Evolutionary conservation across 2,113 vertebrate species (phyloP), one percentile per base, ranked within the genome.

Genomic region (Mormyrus iriodes): DNA sequence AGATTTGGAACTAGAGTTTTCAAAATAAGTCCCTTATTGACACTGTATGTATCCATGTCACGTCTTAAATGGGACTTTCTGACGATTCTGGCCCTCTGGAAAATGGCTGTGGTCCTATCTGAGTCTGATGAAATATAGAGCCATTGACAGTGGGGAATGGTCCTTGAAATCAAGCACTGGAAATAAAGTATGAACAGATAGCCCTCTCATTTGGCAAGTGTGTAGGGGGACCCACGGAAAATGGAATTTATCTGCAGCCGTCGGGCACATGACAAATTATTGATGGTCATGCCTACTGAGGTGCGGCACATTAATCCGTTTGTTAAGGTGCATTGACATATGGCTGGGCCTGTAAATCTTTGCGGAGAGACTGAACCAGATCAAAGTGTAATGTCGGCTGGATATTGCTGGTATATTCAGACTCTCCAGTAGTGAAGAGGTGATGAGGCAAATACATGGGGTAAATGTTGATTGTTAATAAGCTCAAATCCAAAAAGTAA

Each of bases 321-420:
- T 19, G 73, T 35, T 79, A 79, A 79, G 73, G 73, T 79, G 73
- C 35, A 79, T 79, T 79, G 73, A 79, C 73, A 79, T 42, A 79
- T 79, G 73, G n/a, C 35, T 42, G 31, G 73, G 73, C 35, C 19
- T 42, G 73, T 79, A 79, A 79, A 79, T 79, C 73, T 79, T 79
- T 79, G 73, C 31, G 5, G 73, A 13, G 15, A 79, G 35, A 79
- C 35, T 42, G 73, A 79, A 42, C 31, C n/a, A 79, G 73, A 79
- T 79, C 73, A 79, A 79, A 79, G 73, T 79, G 73, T 42, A 35
- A 79, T 42, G 13, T 5, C 2, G 17, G 4, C 35, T 4, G 73
- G 31, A 42, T 42, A 35, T 35, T 19, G 73, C 69, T 4, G 31
- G 35, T 17, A 73, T 1, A 3, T 19, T 39, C 69, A 2, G 31